Evolutionary conservation across 2,113 vertebrate species (phyloP).

Genomic region (Lophochroa leadbeateri): DNA sequence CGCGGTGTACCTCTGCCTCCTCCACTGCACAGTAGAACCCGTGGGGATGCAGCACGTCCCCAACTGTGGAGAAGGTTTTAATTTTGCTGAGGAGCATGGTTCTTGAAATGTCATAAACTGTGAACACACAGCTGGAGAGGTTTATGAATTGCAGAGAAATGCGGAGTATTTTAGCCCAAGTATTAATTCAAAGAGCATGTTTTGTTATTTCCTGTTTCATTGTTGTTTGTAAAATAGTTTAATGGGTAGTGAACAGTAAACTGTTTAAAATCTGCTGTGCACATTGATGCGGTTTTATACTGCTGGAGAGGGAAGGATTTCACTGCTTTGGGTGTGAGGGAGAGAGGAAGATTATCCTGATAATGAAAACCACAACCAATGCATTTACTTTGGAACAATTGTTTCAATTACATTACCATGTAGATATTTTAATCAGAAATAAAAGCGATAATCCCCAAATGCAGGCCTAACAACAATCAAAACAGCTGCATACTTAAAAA

Average conservation of each 20-base stretch:
- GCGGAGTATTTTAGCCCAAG: constrained; percentile 53
- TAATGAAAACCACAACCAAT: constrained; percentile 60
- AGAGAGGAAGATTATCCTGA: constrained; percentile 45
- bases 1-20: accelerated
- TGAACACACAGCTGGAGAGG: constrained; percentile 68
- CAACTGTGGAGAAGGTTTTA: constrained; percentile 27
- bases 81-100: constrained; percentile 48
- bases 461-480: not conserved
- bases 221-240: constrained; percentile 71
- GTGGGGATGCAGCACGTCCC: not conserved
- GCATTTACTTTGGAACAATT: constrained; percentile 58
- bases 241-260: constrained; percentile 56
- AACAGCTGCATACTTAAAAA: constrained; percentile 12
- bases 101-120: constrained; percentile 57
- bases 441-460: constrained; percentile 60
- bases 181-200: constrained; percentile 67
- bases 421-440: constrained; percentile 64
- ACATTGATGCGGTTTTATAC: constrained; percentile 10
- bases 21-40: not conserved
- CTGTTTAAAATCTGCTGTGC: constrained; percentile 51
- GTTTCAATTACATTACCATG: constrained; percentile 40
- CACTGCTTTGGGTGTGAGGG: constrained; percentile 4
- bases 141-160: constrained; percentile 70
- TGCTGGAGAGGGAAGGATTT: constrained; percentile 22
- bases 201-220: constrained; percentile 73